phyloP scores from a whole-genome alignment of 2,888 invertebrate species.

The Ctena decussata region DNA sequence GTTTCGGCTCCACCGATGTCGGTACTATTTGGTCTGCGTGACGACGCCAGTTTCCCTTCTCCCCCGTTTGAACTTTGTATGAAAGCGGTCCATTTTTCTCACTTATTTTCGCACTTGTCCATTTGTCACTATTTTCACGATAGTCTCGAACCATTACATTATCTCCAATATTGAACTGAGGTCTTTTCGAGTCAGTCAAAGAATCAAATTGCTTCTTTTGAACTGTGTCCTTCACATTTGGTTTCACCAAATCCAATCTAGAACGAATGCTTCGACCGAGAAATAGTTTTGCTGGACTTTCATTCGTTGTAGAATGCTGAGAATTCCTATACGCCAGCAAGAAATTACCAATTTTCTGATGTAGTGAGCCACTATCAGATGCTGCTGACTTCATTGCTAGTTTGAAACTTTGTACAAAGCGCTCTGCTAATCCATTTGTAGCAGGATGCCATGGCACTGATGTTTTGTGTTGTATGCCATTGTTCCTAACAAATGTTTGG shows the following conservation, averaged over 20 bases:
- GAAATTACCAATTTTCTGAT: no score
- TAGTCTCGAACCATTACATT: conserved; percentile 36
- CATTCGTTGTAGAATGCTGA: no score
- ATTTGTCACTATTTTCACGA: conserved; percentile 15
- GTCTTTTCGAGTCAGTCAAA: background rate
- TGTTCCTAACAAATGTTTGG: background rate
- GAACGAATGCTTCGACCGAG: no score
- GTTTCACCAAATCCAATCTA: no score
- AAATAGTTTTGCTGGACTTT: no score
- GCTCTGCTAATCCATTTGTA: background rate
- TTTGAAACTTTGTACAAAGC: background rate
- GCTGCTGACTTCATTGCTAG: background rate
- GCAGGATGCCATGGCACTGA: background rate
- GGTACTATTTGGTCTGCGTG: no score
- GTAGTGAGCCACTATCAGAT: no score
- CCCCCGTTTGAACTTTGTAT: conserved; percentile 34
- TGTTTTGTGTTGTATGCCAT: background rate
- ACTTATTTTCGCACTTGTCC: conserved; percentile 19
- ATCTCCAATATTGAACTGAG: conserved; percentile 18
- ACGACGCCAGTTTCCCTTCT: no score
- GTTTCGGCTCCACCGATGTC: no score
- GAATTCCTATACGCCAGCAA: no score
- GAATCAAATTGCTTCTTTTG: background rate
- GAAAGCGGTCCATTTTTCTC: conserved; percentile 39
- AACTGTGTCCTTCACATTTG: no score